Evolutionary conservation across 2,888 invertebrate genomes (phyloP).

Genomic region (Nomada goodeniana): DNA sequence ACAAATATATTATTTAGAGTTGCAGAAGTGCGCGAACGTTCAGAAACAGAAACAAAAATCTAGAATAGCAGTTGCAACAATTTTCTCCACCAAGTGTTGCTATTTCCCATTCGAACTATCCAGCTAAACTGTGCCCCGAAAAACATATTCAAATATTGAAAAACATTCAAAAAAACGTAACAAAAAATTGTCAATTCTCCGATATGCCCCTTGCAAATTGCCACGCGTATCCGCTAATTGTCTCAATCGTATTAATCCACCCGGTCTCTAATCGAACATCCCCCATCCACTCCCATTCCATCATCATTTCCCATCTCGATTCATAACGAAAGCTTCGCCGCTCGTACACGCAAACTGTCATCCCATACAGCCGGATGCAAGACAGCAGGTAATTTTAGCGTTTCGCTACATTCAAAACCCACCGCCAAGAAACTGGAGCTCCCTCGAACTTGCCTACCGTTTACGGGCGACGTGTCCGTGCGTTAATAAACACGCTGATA

Average conservation of each 20-base stretch:
- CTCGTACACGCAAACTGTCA: not conserved
- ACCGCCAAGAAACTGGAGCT: slow-evolving; percentile 4
- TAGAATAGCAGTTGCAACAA: too few species aligned
- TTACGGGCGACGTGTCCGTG: not conserved
- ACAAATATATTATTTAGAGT: too few species aligned
- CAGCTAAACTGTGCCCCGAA: too few species aligned
- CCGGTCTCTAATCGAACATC: not conserved
- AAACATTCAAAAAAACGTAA: too few species aligned
- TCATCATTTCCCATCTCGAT: slow-evolving; percentile 9
- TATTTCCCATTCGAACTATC: too few species aligned
- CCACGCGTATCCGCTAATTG: too few species aligned
- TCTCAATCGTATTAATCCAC: not conserved
- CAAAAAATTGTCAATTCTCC: too few species aligned
- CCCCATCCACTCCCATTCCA: not conserved
- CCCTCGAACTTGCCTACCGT: not conserved
- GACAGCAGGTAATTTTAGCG: slow-evolving; percentile 33
- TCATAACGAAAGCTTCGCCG: not conserved
- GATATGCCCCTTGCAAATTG: too few species aligned
- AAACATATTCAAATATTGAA: too few species aligned
- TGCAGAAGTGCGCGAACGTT: too few species aligned
- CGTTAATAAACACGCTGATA: slow-evolving; percentile 26
- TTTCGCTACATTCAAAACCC: slow-evolving; percentile 23
- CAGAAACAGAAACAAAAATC: too few species aligned
- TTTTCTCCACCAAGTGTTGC: too few species aligned
- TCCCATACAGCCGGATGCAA: slow-evolving; percentile 3